Percentiles rank a stretch among this genome's conserved stretches.
These are phyloP conservation scores for Brachionus rubens DNA, from an alignment of 1,140 invertebrate species.

Conservation along the genomic window DNA sequence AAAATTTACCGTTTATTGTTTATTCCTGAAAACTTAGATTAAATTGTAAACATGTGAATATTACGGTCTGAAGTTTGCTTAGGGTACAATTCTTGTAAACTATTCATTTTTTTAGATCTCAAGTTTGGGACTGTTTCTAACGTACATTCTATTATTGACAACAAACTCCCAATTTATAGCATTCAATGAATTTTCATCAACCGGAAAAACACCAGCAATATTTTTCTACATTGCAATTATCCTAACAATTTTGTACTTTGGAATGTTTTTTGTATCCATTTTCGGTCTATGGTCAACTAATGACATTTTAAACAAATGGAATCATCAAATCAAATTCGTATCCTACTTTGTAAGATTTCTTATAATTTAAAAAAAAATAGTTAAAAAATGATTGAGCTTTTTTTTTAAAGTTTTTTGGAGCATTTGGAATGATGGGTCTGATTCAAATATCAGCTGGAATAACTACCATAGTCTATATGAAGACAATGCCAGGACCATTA, in stretches of 20 bases:
- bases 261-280: neutral
- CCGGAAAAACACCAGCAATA: slow-evolving; percentile 35
- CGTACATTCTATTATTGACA: slow-evolving; percentile 5
- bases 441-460: slow-evolving; percentile 20
- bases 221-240: slow-evolving; percentile 14
- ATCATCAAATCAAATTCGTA: slow-evolving; percentile 3
- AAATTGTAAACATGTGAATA: too few relatives aligned
- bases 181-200: slow-evolving; percentile 39
- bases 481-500: slow-evolving; percentile 30
- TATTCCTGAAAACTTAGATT: too few relatives aligned
- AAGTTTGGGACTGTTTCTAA: slow-evolving; percentile 31
- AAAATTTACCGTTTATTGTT: too few relatives aligned
- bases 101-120: slow-evolving; percentile 16
- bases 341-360: slow-evolving; percentile 18
- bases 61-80: too few relatives aligned
- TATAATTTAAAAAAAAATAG: neutral
- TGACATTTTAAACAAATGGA: slow-evolving; percentile 44
- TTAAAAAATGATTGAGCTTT: neutral
- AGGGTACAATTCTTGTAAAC: too few relatives aligned
- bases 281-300: slow-evolving; percentile 26
- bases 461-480: slow-evolving; percentile 14
- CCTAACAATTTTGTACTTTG: slow-evolving; percentile 21
- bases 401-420: neutral
- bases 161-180: slow-evolving; percentile 41
- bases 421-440: slow-evolving; percentile 26